These are phyloP conservation scores for Desmodus rotundus DNA, from an alignment of 2,113 vertebrate genomes.

Conservation along the genomic window DNA sequence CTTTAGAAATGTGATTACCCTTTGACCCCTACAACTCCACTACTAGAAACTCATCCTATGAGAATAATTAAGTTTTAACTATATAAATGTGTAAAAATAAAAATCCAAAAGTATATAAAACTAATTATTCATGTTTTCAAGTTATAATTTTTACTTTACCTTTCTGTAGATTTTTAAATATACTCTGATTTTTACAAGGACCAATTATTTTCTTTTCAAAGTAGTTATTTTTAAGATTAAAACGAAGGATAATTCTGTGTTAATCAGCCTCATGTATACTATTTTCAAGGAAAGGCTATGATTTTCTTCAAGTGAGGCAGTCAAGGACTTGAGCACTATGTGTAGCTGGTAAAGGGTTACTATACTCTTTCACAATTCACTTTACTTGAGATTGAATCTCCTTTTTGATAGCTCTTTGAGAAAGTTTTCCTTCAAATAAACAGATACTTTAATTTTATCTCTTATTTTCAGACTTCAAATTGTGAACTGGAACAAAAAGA, in stretches of 20 bases:
- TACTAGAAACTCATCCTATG: neutral
- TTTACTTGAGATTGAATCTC: neutral
- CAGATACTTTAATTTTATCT: neutral
- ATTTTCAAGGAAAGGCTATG: neutral
- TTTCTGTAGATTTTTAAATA: neutral
- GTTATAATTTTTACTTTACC: neutral
- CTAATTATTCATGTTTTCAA: neutral
- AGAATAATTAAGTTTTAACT: neutral
- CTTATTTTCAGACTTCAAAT: neutral
- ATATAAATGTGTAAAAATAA: neutral
- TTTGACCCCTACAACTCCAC: neutral
- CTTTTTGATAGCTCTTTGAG: neutral
- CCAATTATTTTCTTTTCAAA: neutral
- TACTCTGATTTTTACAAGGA: neutral
- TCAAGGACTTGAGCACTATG: neutral
- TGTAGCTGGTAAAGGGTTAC: neutral
- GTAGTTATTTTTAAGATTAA: neutral
- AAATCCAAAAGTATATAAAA: neutral
- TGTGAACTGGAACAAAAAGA: neutral
- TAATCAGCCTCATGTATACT: neutral
- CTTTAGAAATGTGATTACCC: neutral
- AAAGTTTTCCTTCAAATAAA: constrained; percentile 10
- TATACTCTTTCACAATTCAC: neutral
- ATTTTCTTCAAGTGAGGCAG: neutral
- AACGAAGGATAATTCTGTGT: neutral